phyloP scores from a whole-genome alignment of 1,140 invertebrate genomes.

The Hylyphantes graminicola region DNA sequence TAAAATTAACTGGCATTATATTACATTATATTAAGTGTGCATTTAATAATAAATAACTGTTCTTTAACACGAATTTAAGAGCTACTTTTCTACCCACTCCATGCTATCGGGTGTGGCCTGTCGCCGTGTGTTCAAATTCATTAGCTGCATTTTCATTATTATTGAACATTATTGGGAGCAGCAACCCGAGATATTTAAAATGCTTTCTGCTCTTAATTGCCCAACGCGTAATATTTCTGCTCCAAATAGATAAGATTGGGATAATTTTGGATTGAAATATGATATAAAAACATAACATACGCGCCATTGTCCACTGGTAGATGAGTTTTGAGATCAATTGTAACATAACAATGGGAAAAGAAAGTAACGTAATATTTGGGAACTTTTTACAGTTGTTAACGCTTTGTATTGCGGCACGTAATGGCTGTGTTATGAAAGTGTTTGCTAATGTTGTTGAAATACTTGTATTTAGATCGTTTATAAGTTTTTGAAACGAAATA shows the following conservation, averaged over 20 bases:
- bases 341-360: not conserved
- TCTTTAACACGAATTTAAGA: too few species aligned
- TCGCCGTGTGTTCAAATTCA: slow-evolving; percentile 16
- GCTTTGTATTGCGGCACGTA: too few species aligned
- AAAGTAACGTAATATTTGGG: too few species aligned
- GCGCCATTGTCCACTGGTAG: not conserved
- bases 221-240: not conserved
- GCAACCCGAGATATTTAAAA: slow-evolving; percentile 12
- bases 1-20: too few species aligned
- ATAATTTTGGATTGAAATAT: slow-evolving; percentile 21
- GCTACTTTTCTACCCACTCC: too few species aligned
- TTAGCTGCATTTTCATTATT: not conserved
- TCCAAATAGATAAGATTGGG: slow-evolving; percentile 34
- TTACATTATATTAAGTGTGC: too few species aligned
- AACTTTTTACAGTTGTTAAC: too few species aligned
- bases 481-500: too few species aligned
- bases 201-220: slow-evolving; percentile 13
- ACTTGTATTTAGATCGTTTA: too few species aligned
- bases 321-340: not conserved
- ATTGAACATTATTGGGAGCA: slow-evolving; percentile 9
- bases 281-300: not conserved
- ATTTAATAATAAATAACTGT: too few species aligned
- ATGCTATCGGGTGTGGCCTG: slow-evolving; percentile 9
- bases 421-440: too few species aligned
- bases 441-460: too few species aligned